These are phyloP conservation scores for Matsumurasca onukii DNA, from an alignment of 1,140 invertebrate species.

Conservation along the genomic window DNA sequence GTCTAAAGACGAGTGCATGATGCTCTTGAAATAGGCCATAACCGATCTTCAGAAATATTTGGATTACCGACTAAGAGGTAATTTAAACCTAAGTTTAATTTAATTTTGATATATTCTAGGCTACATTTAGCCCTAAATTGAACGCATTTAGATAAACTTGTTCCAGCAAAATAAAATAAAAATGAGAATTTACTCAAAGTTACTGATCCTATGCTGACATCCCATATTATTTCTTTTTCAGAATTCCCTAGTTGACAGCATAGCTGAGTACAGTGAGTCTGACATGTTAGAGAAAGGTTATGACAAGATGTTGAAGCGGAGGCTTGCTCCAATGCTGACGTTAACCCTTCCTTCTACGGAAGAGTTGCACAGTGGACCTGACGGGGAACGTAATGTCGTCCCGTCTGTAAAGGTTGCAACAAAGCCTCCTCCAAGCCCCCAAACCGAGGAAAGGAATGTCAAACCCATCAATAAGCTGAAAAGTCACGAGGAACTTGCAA, in stretches of 20 bases:
- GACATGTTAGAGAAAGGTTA: background rate
- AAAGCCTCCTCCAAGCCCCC: conserved; percentile 35
- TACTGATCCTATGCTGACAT: background rate
- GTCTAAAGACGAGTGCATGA: no score
- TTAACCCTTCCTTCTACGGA: conserved; percentile 60
- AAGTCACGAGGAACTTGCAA: conserved; percentile 10
- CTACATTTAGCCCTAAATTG: no score
- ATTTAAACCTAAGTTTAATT: no score
- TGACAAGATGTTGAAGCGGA: conserved; percentile 36
- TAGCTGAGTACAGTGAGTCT: background rate
- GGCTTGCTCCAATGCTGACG: conserved; percentile 53
- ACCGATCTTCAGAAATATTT: no score
- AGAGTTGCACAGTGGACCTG: conserved; percentile 48
- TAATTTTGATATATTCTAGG: no score
- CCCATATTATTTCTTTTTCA: background rate
- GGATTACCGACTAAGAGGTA: no score
- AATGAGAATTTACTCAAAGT: background rate
- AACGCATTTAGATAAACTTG: no score
- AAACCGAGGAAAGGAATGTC: conserved; percentile 30
- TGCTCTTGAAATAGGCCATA: no score
- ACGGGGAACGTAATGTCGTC: background rate
- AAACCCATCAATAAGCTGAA: conserved; percentile 9
- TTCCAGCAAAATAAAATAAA: no score
- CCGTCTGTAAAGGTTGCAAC: background rate
- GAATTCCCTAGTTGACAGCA: background rate